Base-by-base conservation (phyloP, 1,140 invertebrate species). In the Drosophila bipectinata region DNA sequence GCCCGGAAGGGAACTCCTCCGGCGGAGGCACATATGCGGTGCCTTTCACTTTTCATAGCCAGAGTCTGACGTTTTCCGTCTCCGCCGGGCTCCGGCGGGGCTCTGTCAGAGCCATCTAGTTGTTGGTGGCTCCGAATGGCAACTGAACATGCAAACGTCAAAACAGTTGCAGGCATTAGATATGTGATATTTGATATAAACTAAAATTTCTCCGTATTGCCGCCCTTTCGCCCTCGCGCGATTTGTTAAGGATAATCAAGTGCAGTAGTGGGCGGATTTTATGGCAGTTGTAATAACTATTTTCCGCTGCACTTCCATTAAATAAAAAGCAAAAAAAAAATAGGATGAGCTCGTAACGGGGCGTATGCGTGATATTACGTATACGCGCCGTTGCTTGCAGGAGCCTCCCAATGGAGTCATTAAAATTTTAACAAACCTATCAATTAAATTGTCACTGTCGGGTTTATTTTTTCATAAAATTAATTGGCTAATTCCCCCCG, bases 131-230 rank as follows among this genome's bases (percentile, higher is more conserved):
- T 68, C 61, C 66, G 81, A 87, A 87, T 87, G 83, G 83, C 53
- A 88, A 63, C 67, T 61, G 62, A 69, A 81, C 83, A 87, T 87
- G 83, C 83, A 88, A 87, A 88, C 83, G 83, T 88, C 83, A 88
- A 68, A 78, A 78, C 78, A 82, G 79, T 82, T 83, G 82, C 67
- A 78, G 61, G 72, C 60, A 60, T 79, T 82, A 88, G 83, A 88
- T 83, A 79, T 76, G 53, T 37, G 41, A 59, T 64, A 72, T 62
- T 28, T 37, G 63, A 73, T 63, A 62, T 69, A 61, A 44, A 32
- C 26, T 48, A 28, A 53, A 45, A 26, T 18, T 21, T 37, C 34
- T 37, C 34, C 10, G 34, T 37, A 37, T 37, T 28, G 4, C 44
- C 44, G 15, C 18, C 14, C 71, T 81, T 78, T 72, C 60, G 41